A percentile compares a stretch with the other conserved stretches of the same genome.
phyloP scores from a whole-genome alignment of 2,113 vertebrate genomes.

The Melanocharis versteri region DNA sequence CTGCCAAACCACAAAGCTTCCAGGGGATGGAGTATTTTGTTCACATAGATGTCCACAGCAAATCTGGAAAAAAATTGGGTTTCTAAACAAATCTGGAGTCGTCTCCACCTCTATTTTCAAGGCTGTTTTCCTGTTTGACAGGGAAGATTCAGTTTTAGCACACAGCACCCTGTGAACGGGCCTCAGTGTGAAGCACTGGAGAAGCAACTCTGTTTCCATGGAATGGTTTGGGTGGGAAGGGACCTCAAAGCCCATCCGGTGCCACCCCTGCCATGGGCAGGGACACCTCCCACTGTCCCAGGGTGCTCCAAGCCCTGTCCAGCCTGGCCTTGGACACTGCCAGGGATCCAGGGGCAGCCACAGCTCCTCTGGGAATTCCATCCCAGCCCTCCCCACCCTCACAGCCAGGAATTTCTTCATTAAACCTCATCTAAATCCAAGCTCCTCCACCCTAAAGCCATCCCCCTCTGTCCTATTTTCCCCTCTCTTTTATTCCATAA shows the following conservation, averaged over 20 bases:
- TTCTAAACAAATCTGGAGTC: background rate
- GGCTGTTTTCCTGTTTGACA: background rate
- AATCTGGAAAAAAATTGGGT: accelerated
- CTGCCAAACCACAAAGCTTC: background rate
- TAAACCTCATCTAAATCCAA: background rate
- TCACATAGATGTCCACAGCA: background rate
- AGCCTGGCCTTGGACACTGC: accelerated
- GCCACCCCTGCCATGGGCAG: background rate
- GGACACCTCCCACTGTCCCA: accelerated
- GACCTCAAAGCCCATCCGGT: accelerated
- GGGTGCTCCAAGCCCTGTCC: background rate
- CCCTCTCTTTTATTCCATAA: background rate
- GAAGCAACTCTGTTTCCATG: background rate
- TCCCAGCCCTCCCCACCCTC: accelerated
- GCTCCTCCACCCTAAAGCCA: background rate
- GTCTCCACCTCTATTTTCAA: background rate
- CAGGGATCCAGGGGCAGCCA: background rate
- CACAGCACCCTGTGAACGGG: accelerated
- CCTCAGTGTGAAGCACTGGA: background rate
- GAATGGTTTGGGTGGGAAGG: background rate
- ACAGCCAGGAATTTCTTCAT: background rate
- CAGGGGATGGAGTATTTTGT: no score
- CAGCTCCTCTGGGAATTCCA: background rate
- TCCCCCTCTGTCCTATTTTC: background rate
- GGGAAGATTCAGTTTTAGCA: background rate